These are phyloP conservation scores for Euleptes europaea DNA, from an alignment of 2,113 vertebrate species.

Conservation along the genomic window DNA sequence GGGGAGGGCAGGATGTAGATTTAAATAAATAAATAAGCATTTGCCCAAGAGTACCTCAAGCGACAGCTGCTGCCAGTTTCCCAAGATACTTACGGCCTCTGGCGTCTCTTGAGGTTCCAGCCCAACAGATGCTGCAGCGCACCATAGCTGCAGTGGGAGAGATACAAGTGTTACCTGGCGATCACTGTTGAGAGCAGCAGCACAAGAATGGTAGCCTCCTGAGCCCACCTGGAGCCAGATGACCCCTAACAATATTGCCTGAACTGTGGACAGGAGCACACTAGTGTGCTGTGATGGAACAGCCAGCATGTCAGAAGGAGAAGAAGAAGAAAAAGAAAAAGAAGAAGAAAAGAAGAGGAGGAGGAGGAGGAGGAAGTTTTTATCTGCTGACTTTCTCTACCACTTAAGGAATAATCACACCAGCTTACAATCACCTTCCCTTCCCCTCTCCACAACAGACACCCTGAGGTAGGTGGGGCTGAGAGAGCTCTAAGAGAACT, in stretches of 20 bases:
- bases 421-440: too few relatives aligned
- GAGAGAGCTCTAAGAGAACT: too few relatives aligned
- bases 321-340: too few relatives aligned
- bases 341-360: too few relatives aligned
- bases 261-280: background rate
- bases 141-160: slow-evolving; percentile 11
- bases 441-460: too few relatives aligned
- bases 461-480: too few relatives aligned
- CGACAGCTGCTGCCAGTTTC: background rate
- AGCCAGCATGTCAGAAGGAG: background rate
- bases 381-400: too few relatives aligned
- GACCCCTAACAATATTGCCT: background rate
- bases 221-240: background rate
- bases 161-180: background rate
- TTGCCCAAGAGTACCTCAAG: background rate
- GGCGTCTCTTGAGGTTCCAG: background rate
- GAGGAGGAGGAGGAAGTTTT: too few relatives aligned
- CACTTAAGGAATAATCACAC: too few relatives aligned
- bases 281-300: background rate
- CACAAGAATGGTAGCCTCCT: too few relatives aligned
- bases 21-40: too few relatives aligned
- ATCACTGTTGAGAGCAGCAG: background rate
- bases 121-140: slow-evolving; percentile 5
- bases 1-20: too few relatives aligned
- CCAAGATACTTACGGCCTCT: background rate